Conservation (phyloP, 2,113 vertebrate genomes). For the Hystrix brachyura region DNA sequence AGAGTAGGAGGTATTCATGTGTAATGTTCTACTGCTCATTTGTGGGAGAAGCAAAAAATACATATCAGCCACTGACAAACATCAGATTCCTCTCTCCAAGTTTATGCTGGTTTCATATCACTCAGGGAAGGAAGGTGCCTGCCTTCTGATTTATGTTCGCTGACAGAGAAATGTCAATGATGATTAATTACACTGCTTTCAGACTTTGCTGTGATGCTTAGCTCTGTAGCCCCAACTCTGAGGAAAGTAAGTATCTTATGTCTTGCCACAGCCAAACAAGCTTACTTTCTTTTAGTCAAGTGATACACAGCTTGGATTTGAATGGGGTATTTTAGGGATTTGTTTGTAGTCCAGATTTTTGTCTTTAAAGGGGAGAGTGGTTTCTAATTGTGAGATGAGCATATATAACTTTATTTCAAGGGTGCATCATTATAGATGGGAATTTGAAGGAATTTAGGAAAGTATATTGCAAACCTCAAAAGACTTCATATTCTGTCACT, state of each 20-base stretch:
- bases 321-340: slow-evolving; percentile 5
- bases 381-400: slow-evolving; percentile 1
- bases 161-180: slow-evolving; percentile 81
- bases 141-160: slow-evolving; percentile 85
- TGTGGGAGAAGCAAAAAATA: slow-evolving; percentile 79
- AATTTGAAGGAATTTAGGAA: slow-evolving; percentile 27
- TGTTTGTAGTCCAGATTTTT: background rate
- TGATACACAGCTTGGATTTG: background rate
- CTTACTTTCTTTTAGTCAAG: slow-evolving; percentile 54
- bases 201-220: slow-evolving; percentile 73
- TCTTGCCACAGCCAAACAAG: slow-evolving; percentile 67
- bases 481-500: background rate
- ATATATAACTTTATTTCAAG: slow-evolving; percentile 2
- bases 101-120: slow-evolving; percentile 71
- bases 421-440: background rate
- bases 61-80: slow-evolving; percentile 66
- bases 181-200: slow-evolving; percentile 85
- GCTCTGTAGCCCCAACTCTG: slow-evolving; percentile 64
- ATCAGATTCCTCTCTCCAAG: slow-evolving; percentile 70
- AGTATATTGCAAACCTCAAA: background rate
- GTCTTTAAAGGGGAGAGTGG: background rate
- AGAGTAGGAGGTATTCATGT: slow-evolving; percentile 72
- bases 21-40: slow-evolving; percentile 62
- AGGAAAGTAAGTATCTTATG: slow-evolving; percentile 81
- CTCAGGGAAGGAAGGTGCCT: slow-evolving; percentile 71